A percentile compares a stretch with the other conserved stretches of the same genome.
These are phyloP conservation scores for Ormyrus rosae DNA, from an alignment of 2,888 invertebrate species.

Conservation along the genomic window DNA sequence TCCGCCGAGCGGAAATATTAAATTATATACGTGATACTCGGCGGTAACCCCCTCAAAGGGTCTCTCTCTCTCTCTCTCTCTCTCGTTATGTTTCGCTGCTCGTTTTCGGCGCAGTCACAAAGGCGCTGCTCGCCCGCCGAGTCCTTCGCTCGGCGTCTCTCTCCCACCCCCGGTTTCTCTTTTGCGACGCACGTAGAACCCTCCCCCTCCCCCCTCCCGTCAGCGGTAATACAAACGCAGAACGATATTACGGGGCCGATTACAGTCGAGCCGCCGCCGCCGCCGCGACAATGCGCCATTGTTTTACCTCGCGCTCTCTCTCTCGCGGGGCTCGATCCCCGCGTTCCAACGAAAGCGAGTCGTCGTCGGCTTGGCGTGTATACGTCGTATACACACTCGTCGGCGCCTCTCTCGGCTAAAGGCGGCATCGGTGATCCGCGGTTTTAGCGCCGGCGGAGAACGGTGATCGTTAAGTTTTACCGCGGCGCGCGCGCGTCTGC, in stretches of 20 bases:
- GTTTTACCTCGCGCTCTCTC: constrained; percentile 40
- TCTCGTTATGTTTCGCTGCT: constrained; percentile 50
- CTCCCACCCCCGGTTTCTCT: neutral
- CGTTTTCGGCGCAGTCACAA: constrained; percentile 40
- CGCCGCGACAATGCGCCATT: constrained; percentile 42
- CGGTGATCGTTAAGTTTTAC: constrained; percentile 47
- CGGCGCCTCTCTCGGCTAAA: neutral
- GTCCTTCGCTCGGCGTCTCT: neutral
- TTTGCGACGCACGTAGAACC: neutral
- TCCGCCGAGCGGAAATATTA: constrained; percentile 45
- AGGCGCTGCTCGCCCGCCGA: neutral
- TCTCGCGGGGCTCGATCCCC: neutral
- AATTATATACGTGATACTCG: constrained; percentile 47
- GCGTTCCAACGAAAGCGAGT: neutral
- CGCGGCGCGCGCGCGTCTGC: constrained; percentile 5
- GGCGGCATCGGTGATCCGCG: constrained; percentile 8
- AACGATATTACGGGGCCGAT: constrained; percentile 7
- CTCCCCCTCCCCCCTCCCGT: no score
- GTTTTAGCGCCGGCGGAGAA: constrained; percentile 3
- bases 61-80: neutral
- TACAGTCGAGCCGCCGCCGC: neutral
- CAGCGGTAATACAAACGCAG: neutral
- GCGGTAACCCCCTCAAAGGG: constrained; percentile 45
- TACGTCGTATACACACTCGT: neutral
- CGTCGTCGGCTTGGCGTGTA: neutral